Evolutionary conservation across 2,113 vertebrate species (phyloP).

Genomic region (Rhinolophus sinicus): DNA sequence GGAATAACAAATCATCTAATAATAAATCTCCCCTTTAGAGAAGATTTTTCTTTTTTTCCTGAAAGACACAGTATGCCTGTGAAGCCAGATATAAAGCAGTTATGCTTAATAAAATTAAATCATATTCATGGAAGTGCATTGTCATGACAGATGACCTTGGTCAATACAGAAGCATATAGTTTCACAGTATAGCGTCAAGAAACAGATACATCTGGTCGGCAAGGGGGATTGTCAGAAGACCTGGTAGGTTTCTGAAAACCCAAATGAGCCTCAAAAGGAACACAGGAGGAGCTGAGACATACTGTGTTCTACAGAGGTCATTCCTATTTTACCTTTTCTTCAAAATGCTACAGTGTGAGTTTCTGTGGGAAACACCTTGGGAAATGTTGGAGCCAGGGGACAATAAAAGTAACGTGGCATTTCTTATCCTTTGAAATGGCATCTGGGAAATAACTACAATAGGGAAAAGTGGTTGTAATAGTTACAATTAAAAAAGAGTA

Average conservation of each 20-base stretch:
- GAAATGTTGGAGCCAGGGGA: constrained; percentile 62
- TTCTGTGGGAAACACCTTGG: constrained; percentile 76
- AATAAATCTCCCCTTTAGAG: neutral
- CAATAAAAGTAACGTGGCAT: constrained; percentile 61
- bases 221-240: neutral
- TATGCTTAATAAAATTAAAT: neutral
- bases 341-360: constrained; percentile 71
- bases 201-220: neutral
- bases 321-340: constrained; percentile 77
- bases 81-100: neutral
- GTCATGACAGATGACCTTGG: neutral
- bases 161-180: neutral
- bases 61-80: neutral
- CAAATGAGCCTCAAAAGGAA: neutral
- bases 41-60: neutral
- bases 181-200: neutral
- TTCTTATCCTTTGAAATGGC: constrained; percentile 63
- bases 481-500: constrained; percentile 32
- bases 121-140: neutral
- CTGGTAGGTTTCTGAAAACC: neutral
- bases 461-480: constrained; percentile 59
- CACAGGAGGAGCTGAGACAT: neutral
- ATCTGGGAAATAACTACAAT: constrained; percentile 51
- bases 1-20: neutral
- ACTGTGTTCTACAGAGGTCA: constrained; percentile 33